Conservation (phyloP, 2,797 vertebrate genomes). For the Lindbergichthys nudifrons region DNA sequence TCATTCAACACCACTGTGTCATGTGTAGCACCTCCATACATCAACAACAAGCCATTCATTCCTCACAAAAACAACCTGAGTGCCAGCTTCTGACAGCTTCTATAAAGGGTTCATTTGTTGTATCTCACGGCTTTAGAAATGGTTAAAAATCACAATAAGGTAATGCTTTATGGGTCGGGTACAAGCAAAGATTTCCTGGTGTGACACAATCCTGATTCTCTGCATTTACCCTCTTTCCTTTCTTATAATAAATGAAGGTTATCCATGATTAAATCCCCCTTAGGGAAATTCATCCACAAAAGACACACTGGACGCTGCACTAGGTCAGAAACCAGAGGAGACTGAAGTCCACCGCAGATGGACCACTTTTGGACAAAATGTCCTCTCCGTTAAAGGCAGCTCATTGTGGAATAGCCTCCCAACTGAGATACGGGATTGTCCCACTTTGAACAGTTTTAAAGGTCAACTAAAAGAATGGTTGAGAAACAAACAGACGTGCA, state of each 20-base stretch:
- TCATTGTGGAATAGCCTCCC: too few relatives aligned
- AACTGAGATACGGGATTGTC: too few relatives aligned
- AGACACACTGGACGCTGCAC: too few relatives aligned
- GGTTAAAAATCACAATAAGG: neutral
- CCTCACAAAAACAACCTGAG: neutral
- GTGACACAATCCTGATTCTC: neutral
- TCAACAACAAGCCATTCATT: slow-evolving; percentile 4
- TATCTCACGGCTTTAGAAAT: neutral
- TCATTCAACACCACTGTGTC: slow-evolving; percentile 30
- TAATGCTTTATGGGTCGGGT: neutral
- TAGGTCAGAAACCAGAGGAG: too few relatives aligned
- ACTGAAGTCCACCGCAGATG: too few relatives aligned
- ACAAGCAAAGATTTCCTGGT: neutral
- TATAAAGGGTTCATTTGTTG: neutral
- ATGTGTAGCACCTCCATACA: slow-evolving; percentile 39
- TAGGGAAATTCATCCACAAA: too few relatives aligned
- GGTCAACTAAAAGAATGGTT: too few relatives aligned
- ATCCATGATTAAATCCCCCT: neutral
- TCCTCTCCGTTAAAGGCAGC: too few relatives aligned
- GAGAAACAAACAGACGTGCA: too few relatives aligned
- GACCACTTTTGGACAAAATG: too few relatives aligned
- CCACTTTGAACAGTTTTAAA: too few relatives aligned
- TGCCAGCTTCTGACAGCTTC: neutral
- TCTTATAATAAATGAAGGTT: neutral
- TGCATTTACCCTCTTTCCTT: neutral